Conservation (phyloP, 2,113 vertebrate species). For the Daphoenositta chrysoptera region DNA sequence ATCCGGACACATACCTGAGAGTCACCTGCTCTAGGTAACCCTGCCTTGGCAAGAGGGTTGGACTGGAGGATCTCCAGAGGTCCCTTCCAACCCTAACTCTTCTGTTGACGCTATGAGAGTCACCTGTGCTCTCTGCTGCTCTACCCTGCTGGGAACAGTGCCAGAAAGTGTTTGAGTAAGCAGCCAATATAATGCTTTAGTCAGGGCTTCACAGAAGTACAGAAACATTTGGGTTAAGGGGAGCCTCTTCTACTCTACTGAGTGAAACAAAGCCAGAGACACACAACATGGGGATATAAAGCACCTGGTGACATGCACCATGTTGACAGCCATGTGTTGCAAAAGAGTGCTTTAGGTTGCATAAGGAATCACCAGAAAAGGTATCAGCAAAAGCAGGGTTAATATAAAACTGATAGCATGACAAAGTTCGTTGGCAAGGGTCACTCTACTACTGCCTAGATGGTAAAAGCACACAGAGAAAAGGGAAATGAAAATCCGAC, state of each 20-base stretch:
- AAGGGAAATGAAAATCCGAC: not conserved
- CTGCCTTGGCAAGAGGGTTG: not conserved
- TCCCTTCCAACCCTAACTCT: not conserved
- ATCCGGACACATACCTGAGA: not conserved
- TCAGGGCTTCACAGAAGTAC: not conserved
- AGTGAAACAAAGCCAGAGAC: not conserved
- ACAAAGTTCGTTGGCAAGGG: not conserved
- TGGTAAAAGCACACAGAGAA: fast-evolving
- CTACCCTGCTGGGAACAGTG: fast-evolving
- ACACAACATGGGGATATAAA: not conserved
- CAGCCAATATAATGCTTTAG: not conserved
- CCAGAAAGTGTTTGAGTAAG: not conserved
- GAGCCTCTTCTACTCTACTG: not conserved
- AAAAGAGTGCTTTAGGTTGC: not conserved
- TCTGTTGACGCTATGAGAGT: not conserved
- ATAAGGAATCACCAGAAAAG: not conserved
- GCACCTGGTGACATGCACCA: not conserved
- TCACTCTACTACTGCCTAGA: not conserved
- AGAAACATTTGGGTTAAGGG: not conserved
- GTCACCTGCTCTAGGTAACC: not conserved
- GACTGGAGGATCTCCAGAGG: not conserved
- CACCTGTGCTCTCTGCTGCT: not conserved
- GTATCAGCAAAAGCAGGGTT: not conserved
- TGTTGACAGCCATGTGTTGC: fast-evolving
- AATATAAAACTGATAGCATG: fast-evolving